A percentile compares a stretch with the other conserved stretches of the same genome.
phyloP scores from a whole-genome alignment of 92 coral and sea anemone genomes.

The Palythoa grandiflora region DNA sequence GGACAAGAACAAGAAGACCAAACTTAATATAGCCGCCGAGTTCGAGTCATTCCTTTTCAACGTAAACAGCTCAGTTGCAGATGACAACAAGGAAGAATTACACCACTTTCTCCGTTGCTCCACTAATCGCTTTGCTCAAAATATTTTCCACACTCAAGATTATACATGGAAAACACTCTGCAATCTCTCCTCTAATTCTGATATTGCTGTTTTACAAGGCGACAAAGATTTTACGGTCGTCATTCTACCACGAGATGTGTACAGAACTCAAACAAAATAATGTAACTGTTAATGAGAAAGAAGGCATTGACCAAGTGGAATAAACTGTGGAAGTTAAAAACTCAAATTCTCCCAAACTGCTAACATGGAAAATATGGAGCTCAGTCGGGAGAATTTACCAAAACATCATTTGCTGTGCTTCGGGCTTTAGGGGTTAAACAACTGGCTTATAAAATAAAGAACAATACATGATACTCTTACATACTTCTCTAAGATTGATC shows the following conservation, averaged over 20 bases:
- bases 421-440: too few relatives aligned
- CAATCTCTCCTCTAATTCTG: background rate
- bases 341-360: too few relatives aligned
- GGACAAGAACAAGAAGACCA: conserved; percentile 13
- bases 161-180: background rate
- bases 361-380: too few relatives aligned
- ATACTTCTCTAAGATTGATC: conserved; percentile 96
- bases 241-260: background rate
- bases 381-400: too few relatives aligned
- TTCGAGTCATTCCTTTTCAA: background rate
- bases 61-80: background rate
- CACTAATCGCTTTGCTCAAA: background rate
- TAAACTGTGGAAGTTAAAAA: too few relatives aligned
- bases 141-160: background rate
- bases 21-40: background rate
- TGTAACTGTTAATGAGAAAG: too few relatives aligned
- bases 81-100: background rate
- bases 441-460: too few relatives aligned
- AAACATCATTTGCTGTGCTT: too few relatives aligned
- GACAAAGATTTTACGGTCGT: background rate
- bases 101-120: background rate
- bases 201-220: background rate
- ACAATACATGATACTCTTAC: background rate
- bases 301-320: too few relatives aligned
- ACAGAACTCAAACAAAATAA: background rate